Conservation (phyloP, 1,140 invertebrate species). For the Physella acuta region DNA sequence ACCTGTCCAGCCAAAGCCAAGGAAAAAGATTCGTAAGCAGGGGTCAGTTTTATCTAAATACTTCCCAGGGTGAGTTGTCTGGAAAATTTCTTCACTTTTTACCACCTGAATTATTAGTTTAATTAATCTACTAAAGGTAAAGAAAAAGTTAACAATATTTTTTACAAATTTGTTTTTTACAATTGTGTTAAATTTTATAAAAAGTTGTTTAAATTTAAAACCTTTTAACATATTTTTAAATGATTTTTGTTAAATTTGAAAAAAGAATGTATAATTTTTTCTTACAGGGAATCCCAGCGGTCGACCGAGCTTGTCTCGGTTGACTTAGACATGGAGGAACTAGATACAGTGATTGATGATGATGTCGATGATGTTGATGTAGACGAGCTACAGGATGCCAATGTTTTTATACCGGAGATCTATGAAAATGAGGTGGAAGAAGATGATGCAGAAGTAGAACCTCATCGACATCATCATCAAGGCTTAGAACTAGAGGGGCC, state of each 20-base stretch:
- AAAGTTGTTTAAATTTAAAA: too few relatives aligned
- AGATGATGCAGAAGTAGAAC: conserved; percentile 2
- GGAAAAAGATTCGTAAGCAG: conserved; percentile 41
- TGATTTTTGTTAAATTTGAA: too few relatives aligned
- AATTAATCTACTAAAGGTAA: too few relatives aligned
- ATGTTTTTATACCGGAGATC: conserved; percentile 13
- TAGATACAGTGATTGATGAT: conserved; percentile 10
- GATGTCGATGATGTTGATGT: conserved; percentile 28
- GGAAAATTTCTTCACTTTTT: too few relatives aligned
- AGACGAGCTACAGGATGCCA: conserved; percentile 18
- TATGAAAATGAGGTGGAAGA: neutral
- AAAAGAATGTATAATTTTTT: too few relatives aligned
- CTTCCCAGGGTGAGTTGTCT: conserved; percentile 35
- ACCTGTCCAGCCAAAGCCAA: neutral
- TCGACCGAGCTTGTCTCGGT: conserved; percentile 19
- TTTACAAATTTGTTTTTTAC: too few relatives aligned
- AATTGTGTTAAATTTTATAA: too few relatives aligned
- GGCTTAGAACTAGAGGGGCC: neutral
- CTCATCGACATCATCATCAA: conserved; percentile 9
- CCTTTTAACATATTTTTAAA: too few relatives aligned
- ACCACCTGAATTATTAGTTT: too few relatives aligned
- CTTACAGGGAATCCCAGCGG: neutral
- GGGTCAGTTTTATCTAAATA: conserved; percentile 53
- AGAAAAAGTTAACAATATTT: too few relatives aligned
- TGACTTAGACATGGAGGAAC: conserved; percentile 26